These are phyloP conservation scores for Antheraea mylitta DNA, from an alignment of 1,140 invertebrate species.

Conservation along the genomic window DNA sequence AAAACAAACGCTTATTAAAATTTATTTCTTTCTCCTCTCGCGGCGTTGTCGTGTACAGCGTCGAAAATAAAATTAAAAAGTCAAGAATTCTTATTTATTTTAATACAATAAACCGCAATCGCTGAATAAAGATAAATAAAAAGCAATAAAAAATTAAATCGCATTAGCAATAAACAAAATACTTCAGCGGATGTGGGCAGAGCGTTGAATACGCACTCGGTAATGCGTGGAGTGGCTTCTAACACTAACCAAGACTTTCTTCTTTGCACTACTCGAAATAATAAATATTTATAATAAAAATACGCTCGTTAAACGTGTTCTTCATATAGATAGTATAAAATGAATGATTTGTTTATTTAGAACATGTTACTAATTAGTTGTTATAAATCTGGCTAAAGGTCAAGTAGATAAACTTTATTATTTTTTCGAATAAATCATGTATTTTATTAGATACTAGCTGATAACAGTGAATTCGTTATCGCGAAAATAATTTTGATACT, in stretches of 20 bases:
- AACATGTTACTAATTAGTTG: not conserved
- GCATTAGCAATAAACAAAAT: constrained; percentile 80
- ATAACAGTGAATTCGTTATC: no score
- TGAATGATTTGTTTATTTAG: no score
- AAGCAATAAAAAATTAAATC: constrained; percentile 79
- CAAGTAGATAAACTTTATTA: no score
- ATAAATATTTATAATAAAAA: not conserved
- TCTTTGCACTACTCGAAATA: not conserved
- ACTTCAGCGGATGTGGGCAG: constrained; percentile 78
- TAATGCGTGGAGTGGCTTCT: constrained; percentile 47
- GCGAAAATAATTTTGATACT: no score
- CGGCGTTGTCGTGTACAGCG: constrained; percentile 73
- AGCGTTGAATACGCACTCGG: constrained; percentile 53
- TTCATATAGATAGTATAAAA: no score
- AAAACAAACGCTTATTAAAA: constrained; percentile 79
- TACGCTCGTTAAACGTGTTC: not conserved
- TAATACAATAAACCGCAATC: constrained; percentile 79
- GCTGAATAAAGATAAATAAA: constrained; percentile 79
- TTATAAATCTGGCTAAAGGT: not conserved
- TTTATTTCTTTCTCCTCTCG: constrained; percentile 78
- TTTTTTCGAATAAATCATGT: no score
- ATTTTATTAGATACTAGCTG: no score
- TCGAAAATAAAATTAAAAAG: constrained; percentile 78
- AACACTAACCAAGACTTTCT: not conserved
- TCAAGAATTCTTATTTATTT: constrained; percentile 79